A percentile compares a stretch with the other conserved stretches of the same genome.
These are phyloP conservation scores for Mesoclemmys tuberculata DNA, from an alignment of 2,113 vertebrate genomes.

Conservation along the genomic window DNA sequence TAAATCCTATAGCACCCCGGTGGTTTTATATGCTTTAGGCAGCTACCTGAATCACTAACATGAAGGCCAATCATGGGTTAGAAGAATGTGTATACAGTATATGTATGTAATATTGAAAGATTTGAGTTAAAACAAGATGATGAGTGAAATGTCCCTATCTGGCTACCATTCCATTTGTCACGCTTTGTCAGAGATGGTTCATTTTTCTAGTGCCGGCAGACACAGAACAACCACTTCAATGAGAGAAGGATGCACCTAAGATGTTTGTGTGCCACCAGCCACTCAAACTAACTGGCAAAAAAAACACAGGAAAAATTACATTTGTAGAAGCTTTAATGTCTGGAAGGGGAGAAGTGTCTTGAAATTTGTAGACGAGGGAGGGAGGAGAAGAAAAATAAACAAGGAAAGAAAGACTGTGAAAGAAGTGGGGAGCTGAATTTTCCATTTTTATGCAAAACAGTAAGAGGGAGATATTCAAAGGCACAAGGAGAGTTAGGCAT, in stretches of 20 bases:
- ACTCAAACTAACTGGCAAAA: neutral
- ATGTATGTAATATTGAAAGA: neutral
- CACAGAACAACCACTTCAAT: neutral
- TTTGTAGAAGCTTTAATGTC: neutral
- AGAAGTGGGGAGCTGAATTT: neutral
- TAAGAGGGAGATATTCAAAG: neutral
- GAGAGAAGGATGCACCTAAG: neutral
- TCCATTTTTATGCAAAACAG: conserved; percentile 31
- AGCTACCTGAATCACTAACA: neutral
- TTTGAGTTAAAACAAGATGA: neutral
- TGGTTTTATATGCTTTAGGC: neutral
- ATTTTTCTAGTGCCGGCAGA: neutral
- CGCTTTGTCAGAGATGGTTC: neutral
- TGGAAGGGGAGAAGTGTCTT: neutral
- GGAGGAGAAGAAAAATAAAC: neutral
- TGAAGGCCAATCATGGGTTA: neutral
- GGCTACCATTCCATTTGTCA: neutral
- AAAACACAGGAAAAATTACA: neutral
- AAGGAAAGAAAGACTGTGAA: neutral
- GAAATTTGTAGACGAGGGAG: neutral
- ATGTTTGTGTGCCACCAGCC: neutral
- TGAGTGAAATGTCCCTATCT: neutral
- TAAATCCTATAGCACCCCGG: neutral
- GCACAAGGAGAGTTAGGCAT: neutral
- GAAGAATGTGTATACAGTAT: neutral